These are phyloP conservation scores for Nothobranchius kuhntae DNA, from an alignment of 2,113 vertebrate species.

Conservation along the genomic window DNA sequence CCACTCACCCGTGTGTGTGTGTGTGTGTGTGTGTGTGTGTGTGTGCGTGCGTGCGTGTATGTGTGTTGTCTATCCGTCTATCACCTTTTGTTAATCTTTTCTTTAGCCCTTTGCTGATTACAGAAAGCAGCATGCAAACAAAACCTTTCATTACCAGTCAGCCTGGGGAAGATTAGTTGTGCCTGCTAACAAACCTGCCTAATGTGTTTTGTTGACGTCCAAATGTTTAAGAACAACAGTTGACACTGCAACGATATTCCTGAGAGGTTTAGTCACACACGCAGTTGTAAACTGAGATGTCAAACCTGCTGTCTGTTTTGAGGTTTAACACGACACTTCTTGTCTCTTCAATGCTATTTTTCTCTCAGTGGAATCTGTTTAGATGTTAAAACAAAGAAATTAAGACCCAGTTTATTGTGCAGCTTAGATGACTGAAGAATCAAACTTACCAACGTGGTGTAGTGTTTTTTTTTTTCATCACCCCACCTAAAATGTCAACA, in stretches of 20 bases:
- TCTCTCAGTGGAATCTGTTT: too few relatives aligned
- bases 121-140: slow-evolving; percentile 47
- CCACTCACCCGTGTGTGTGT: too few relatives aligned
- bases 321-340: background rate
- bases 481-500: slow-evolving; percentile 50
- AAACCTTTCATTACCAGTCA: slow-evolving; percentile 46
- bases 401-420: background rate
- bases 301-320: background rate
- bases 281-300: too few relatives aligned
- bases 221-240: slow-evolving; percentile 12
- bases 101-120: slow-evolving; percentile 38
- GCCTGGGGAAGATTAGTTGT: slow-evolving; percentile 38
- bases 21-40: too few relatives aligned
- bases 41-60: background rate
- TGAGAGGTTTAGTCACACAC: too few relatives aligned
- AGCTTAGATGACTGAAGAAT: background rate
- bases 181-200: slow-evolving; percentile 18
- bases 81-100: slow-evolving; percentile 48
- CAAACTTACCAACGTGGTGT: background rate
- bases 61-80: slow-evolving; percentile 21
- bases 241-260: background rate
- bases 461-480: background rate
- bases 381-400: background rate
- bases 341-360: too few relatives aligned
- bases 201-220: slow-evolving; percentile 12